Percentiles rank a stretch among this genome's conserved stretches.
These are phyloP conservation scores for Masnerella sp. DNA, from an alignment of 2,888 invertebrate species.

Conservation along the genomic window DNA sequence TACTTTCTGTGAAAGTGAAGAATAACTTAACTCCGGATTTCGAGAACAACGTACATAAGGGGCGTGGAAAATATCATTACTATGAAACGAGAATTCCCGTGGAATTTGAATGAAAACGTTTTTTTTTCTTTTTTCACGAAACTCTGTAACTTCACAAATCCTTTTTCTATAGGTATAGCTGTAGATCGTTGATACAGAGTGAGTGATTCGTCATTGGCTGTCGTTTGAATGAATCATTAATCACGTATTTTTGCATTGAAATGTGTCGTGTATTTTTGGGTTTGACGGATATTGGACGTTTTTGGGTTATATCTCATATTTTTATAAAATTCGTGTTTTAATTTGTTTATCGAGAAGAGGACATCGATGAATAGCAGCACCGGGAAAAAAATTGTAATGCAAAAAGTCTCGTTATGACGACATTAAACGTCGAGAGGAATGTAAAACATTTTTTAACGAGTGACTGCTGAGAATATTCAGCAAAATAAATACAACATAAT, in stretches of 20 bases:
- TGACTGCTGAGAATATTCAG: not conserved
- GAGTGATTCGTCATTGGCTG: constrained; percentile 47
- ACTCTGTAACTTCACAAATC: constrained; percentile 17
- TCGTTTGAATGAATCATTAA: constrained; percentile 48
- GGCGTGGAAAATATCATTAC: constrained; percentile 7
- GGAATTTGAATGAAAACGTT: constrained; percentile 22
- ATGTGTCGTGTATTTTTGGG: constrained; percentile 21
- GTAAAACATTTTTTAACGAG: constrained; percentile 6
- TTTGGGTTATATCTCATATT: constrained; percentile 23
- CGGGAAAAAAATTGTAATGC: no score
- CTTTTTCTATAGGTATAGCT: constrained; percentile 14
- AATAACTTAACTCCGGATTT: not conserved
- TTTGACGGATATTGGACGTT: constrained; percentile 23
- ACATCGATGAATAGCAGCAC: no score
- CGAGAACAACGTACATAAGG: not conserved
- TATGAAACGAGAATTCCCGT: constrained; percentile 10
- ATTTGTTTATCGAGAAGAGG: constrained; percentile 8
- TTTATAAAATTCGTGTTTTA: constrained; percentile 13
- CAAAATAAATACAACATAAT: constrained; percentile 1
- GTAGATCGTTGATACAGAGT: constrained; percentile 3
- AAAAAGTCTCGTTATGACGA: constrained; percentile 3
- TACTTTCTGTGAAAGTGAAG: no score
- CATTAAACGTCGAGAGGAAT: not conserved
- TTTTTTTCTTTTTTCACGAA: not conserved
- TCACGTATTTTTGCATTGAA: constrained; percentile 47